Evolutionary conservation across 2,797 vertebrate species (phyloP).

Genomic region (Coluber constrictor): DNA sequence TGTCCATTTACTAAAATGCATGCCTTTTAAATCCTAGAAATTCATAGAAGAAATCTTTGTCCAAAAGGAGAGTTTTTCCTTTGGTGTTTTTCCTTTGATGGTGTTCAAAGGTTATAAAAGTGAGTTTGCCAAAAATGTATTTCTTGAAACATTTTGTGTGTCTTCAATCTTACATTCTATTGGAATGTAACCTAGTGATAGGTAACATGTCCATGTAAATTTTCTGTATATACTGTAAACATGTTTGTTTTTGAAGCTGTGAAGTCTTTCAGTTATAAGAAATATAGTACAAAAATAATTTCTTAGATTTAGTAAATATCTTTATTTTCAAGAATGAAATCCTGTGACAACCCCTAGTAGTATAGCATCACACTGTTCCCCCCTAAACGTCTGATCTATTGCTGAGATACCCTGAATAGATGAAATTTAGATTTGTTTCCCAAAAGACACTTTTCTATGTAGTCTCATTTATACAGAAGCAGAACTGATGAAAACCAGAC

Average conservation of each 20-base stretch:
- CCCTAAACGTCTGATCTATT: neutral
- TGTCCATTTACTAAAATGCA: neutral
- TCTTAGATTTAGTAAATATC: neutral
- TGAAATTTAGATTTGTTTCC: neutral
- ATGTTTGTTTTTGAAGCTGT: neutral
- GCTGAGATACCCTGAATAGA: neutral
- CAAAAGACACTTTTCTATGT: neutral
- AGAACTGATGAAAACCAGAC: neutral
- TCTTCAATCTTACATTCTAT: neutral
- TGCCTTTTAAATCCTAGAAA: neutral
- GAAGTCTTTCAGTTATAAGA: neutral
- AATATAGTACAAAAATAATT: neutral
- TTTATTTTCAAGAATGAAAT: neutral
- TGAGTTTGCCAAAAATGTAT: neutral
- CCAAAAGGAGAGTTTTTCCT: neutral
- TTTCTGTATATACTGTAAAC: neutral
- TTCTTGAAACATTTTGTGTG: neutral
- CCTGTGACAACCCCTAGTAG: neutral
- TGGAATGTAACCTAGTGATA: neutral
- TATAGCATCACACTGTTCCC: neutral
- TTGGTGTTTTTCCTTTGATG: too few relatives aligned
- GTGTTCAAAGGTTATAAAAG: neutral
- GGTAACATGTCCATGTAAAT: neutral
- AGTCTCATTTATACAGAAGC: neutral
- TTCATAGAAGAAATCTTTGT: neutral